Conservation (phyloP, 2,888 invertebrate genomes). For the Pammene fasciana region DNA sequence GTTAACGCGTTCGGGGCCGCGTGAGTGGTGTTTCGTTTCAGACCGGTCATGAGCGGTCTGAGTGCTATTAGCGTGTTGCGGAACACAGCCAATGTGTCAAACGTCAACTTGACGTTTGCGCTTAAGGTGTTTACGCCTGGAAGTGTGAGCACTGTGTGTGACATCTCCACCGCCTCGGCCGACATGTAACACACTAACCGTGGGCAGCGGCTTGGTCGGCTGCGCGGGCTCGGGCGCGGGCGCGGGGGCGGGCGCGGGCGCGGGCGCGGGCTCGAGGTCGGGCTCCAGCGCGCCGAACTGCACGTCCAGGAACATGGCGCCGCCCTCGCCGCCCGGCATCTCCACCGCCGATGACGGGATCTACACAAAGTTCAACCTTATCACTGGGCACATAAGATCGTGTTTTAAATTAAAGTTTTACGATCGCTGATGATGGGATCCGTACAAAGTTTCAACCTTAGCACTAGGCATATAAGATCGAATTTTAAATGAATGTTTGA, state of each 20-base stretch:
- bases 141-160: too few relatives aligned
- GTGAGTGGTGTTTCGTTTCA: too few relatives aligned
- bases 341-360: slow-evolving; percentile 97
- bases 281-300: slow-evolving; percentile 95
- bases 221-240: slow-evolving; percentile 28
- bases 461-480: not conserved
- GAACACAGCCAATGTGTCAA: too few relatives aligned
- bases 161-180: too few relatives aligned
- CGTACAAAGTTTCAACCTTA: slow-evolving; percentile 57
- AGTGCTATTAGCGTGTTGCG: too few relatives aligned
- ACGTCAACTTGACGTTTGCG: too few relatives aligned
- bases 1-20: too few relatives aligned
- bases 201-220: slow-evolving; percentile 26
- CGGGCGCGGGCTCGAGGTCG: slow-evolving; percentile 50
- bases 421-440: slow-evolving; percentile 97
- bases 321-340: slow-evolving; percentile 95
- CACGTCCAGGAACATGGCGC: slow-evolving; percentile 92
- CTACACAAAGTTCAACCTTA: slow-evolving; percentile 66
- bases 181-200: slow-evolving; percentile 18
- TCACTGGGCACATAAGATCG: not conserved
- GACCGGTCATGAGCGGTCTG: too few relatives aligned
- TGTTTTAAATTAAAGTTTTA: too few relatives aligned
- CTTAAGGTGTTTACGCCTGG: too few relatives aligned
- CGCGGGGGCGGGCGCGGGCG: slow-evolving; percentile 82
- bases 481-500: too few relatives aligned